phyloP scores from a whole-genome alignment of 2,797 vertebrate genomes.

The Zenarchopterus dispar region DNA sequence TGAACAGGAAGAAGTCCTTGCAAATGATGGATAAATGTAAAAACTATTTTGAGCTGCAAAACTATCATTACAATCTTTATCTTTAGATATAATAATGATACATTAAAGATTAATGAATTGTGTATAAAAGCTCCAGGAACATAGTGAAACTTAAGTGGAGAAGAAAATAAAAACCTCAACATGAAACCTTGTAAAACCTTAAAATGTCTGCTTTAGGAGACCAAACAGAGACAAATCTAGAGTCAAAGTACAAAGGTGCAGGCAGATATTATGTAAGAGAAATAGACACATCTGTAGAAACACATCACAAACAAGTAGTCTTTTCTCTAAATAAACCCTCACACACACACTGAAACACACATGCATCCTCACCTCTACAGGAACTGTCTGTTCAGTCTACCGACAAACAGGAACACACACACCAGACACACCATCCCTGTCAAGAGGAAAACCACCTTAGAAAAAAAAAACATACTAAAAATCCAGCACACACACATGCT shows the following conservation, averaged over 20 bases:
- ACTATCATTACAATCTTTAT: no score
- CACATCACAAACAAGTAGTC: slow-evolving; percentile 30
- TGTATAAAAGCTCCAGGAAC: not conserved
- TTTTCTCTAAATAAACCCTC: slow-evolving; percentile 39
- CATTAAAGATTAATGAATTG: no score
- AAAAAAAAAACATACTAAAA: not conserved
- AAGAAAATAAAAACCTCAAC: not conserved
- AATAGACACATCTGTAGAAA: slow-evolving; percentile 11
- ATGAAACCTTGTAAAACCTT: not conserved
- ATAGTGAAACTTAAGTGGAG: not conserved
- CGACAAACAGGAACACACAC: slow-evolving; percentile 52
- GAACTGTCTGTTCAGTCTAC: slow-evolving; percentile 45
- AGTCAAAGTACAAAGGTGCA: slow-evolving; percentile 41
- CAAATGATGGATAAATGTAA: no score
- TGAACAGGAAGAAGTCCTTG: no score
- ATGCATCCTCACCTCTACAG: slow-evolving; percentile 41
- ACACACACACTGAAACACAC: slow-evolving; percentile 13
- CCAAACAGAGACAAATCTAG: slow-evolving; percentile 28
- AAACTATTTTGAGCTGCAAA: no score
- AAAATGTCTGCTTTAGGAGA: slow-evolving; percentile 29
- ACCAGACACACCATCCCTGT: slow-evolving; percentile 29
- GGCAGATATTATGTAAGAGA: slow-evolving; percentile 27
- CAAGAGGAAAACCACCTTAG: slow-evolving; percentile 17
- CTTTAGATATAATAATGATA: no score
- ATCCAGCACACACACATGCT: slow-evolving; percentile 28